Evolutionary conservation across 2,113 vertebrate genomes (phyloP), one percentile per base, ranked within the genome.

Genomic region (Mastomys natalensis): DNA sequence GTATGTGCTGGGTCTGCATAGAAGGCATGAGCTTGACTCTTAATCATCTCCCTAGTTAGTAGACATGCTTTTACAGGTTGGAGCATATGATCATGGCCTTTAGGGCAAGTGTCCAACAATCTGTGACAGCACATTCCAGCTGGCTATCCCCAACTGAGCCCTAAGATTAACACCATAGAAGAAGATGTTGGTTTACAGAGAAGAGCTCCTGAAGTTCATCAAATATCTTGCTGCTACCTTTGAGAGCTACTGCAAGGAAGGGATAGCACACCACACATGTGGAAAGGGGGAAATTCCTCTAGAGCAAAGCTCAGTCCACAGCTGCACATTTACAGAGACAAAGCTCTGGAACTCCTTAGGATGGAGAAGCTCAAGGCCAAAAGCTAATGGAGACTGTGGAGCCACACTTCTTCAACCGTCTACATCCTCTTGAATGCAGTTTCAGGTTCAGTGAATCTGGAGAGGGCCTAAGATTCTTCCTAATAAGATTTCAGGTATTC

Each of bases 391-490:
- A 48, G 51, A 16, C 45, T 40, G 1, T 2, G 10, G 31, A 72
- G 13, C 19, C 0, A 53, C 3, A 3, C 62, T 3, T 4, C 17
- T n/a, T 48, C 62, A 22, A 48, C 3, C 12, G 8, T 7, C 5
- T 22, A n/a, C 22, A n/a, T 64, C 43, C n/a, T 48, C 26, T 24
- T 24, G 22, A 92, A 64, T 8, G 62, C n/a, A 58, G 12, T 40
- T 55, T 87, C 72, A 77, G 43, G 45, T 34, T 77, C 87, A 37
- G 16, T 22, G 34, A 45, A 37, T 29, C 80, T 74, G 3, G 48
- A 37, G 13, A 76, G 8, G 11, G 16, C 17, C 62, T 40, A 40
- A 87, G 60, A 77, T 34, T 31, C 7, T 77, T 91, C 89, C 72
- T 86, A 40, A 72, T 17, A 70, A 74, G n/a, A 37, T 53, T 24